Evolutionary conservation across 2,888 invertebrate genomes (phyloP).

Genomic region (Eristalinus sepulchralis): DNA sequence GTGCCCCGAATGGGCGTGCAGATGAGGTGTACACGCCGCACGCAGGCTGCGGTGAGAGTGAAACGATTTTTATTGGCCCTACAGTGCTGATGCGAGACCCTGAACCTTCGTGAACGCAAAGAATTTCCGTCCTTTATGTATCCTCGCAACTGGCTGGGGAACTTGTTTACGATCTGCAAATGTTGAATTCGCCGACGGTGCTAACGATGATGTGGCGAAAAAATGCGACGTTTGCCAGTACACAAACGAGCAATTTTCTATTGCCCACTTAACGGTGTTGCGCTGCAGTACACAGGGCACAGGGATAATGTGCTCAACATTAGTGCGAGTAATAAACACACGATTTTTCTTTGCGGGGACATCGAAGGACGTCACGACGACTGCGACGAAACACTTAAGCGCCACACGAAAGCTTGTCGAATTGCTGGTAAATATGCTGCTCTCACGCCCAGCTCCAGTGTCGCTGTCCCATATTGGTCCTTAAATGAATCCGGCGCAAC

Average conservation of each 20-base stretch:
- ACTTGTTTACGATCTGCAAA: constrained; percentile 35
- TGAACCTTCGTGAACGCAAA: not conserved
- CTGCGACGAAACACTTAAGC: constrained; percentile 56
- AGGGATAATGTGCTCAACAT: constrained; percentile 23
- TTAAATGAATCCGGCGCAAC: constrained; percentile 55
- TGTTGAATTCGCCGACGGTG: constrained; percentile 23
- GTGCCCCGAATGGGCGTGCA: not conserved
- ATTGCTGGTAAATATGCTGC: constrained; percentile 42
- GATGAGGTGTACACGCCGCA: not conserved
- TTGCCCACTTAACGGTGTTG: constrained; percentile 31
- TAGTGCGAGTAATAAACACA: constrained; percentile 43
- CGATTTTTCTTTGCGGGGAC: constrained; percentile 20
- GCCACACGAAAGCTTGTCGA: constrained; percentile 38
- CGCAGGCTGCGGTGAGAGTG: not conserved
- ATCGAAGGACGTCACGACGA: constrained; percentile 38
- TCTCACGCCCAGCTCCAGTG: constrained; percentile 3
- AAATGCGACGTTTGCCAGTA: constrained; percentile 38
- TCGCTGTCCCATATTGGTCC: constrained; percentile 40
- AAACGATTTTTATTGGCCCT: constrained; percentile 9
- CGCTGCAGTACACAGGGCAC: constrained; percentile 5
- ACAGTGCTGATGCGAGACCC: not conserved
- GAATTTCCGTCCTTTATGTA: not conserved
- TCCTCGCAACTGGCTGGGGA: not conserved
- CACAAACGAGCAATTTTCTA: constrained; percentile 50
- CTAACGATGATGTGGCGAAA: constrained; percentile 38